Base-by-base conservation (phyloP, 2,113 vertebrate genomes). In the Melanocharis versteri region DNA sequence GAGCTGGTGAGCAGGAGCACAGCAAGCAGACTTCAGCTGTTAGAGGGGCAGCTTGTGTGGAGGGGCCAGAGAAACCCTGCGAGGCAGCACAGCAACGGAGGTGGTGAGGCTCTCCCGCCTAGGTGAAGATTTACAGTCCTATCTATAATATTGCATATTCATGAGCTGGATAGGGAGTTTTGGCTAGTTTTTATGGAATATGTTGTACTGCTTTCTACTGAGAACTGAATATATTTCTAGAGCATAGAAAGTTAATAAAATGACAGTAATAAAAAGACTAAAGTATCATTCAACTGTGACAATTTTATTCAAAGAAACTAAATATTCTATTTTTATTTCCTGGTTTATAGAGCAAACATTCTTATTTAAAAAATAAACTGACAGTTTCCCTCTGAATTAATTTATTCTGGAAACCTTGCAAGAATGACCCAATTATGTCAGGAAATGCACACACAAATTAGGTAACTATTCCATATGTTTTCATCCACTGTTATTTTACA, bases 381-480 rank as follows among this genome's bases (percentile, higher is more conserved):
- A 58, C 15, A 31, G 1, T 28, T 85, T 95, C 15, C 17, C 27
- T 91, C 53, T 57, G 70, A 83, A 89, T 57, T 91, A 80, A 91
- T 68, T 96, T 89, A 58, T 90, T 91, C 73, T 79, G 30, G 31
- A 71, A 87, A 91, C 30, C 21, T 81, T 81, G 22, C 9, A 91
- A 70, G 73, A 92, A 77, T 95, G 83, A 93, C 81, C 83, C 8
- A 7, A 81, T 96, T 96, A 72, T 94, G 87, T 94, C 93, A 96
- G 50, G 30, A 65, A 91, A 87, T 69, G 40, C 83, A 78, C n/a
- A 78, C 26, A 75, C 16, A 73, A 65, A 57, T 91, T 96, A 91
- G 39, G 31, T 90, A 95, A 73, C 47, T 82, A 86, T 94, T 95
- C 93, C 90, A 88, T 91, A 95, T 86, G 78, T 88, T 96, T 96